Evolutionary conservation across 2,888 invertebrate genomes (phyloP), one percentile per base, ranked within the genome.

Genomic region (Incurvaria masculella): DNA sequence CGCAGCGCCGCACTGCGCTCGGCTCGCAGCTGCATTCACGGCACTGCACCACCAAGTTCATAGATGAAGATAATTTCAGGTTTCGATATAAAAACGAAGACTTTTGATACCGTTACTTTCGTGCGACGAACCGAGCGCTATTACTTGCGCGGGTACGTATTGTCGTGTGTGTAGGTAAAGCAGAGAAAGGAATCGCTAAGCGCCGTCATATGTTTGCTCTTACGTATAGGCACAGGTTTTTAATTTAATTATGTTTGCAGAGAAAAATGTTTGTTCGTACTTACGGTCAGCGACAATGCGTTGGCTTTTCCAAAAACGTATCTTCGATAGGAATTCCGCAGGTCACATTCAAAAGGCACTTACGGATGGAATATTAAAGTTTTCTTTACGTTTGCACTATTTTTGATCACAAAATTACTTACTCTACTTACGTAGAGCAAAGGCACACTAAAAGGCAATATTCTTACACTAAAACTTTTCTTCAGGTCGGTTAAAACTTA

Each of bases 391-490:
- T 75, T 75, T 76, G 72, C 74, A 75, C 76, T 75, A 62, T 69
- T 59, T 61, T 65, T 33, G 14, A 76, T 78, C 75, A 76, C 76
- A 69, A 68, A n/a, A n/a, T 60, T 62, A 64, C 55, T 57, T 21
- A 21, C 19, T 39, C 42, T 52, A 61, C 14, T 64, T 73, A 71
- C 71, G 72, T 75, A 72, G 69, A 55, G 59, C 58, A 52, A 69
- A 73, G 73, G 72, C 72, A 75, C 74, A 33, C 3, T 33, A 33
- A 8, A 69, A 73, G 73, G 72, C 72, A 75, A 74, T 73, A 67
- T 20, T 58, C 49, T 52, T 65, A 45, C 26, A 27, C 68, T 70
- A 69, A 59, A 75, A n/a, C n/a, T n/a, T n/a, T n/a, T n/a, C n/a
- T n/a, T n/a, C n/a, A n/a, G n/a, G n/a, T n/a, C n/a, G n/a, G n/a